Conservation (phyloP, 2,888 invertebrate genomes). For the Lapara coniferarum region DNA sequence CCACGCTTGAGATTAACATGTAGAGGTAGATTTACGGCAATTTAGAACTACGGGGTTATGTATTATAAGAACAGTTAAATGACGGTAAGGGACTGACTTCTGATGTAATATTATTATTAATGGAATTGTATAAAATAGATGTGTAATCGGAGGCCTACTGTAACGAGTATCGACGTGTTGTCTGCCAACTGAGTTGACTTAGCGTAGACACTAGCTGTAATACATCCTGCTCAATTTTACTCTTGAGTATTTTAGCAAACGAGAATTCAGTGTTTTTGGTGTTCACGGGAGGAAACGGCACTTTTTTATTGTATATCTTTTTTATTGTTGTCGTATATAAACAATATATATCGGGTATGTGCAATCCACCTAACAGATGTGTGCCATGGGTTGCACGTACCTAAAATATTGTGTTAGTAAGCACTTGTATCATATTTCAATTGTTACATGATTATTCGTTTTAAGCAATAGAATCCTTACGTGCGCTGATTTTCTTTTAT, state of each 20-base stretch:
- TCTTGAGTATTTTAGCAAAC: conserved; percentile 73
- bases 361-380: conserved; percentile 18
- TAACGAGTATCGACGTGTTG: conserved; percentile 56
- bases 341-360: conserved; percentile 23
- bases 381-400: conserved; percentile 25
- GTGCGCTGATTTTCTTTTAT: conserved; percentile 13
- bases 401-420: conserved; percentile 21
- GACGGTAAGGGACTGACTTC: conserved; percentile 77
- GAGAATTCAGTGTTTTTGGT: conserved; percentile 55
- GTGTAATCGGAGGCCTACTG: conserved; percentile 74
- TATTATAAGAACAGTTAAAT: conserved; percentile 74
- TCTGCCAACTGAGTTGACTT: conserved; percentile 79
- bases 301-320: conserved; percentile 18
- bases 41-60: conserved; percentile 75
- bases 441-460: conserved; percentile 20
- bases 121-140: conserved; percentile 77
- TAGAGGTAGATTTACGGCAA: conserved; percentile 74
- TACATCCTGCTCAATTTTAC: conserved; percentile 79
- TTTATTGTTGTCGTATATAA: conserved; percentile 18
- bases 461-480: conserved; percentile 11
- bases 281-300: conserved; percentile 53
- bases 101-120: conserved; percentile 78
- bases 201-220: conserved; percentile 75
- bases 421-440: conserved; percentile 20
- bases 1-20: conserved; percentile 73